Evolutionary conservation across 1,140 invertebrate species (phyloP), one percentile per base, ranked within the genome.

Genomic region (Chrysopa pallens): DNA sequence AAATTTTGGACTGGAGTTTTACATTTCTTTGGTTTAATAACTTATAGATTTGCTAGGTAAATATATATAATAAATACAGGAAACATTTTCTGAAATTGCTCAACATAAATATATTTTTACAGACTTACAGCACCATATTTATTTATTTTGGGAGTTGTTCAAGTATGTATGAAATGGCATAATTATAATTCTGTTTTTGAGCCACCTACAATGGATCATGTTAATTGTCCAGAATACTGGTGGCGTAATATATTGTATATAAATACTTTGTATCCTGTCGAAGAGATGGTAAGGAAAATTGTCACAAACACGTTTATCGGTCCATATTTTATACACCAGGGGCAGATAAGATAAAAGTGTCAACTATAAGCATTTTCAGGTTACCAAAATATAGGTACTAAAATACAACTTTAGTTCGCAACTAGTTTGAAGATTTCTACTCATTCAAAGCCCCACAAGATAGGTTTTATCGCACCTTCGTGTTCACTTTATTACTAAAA

Each of bases 191-290:
- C 82, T 0, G 73, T 86, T 13, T 86, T 86, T 52, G 84, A 85
- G 55, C 77, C 80, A 1, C 82, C 83, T 0, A 79, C 82, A 0
- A 68, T 72, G 47, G 84, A 87, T 57, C 79, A 87, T 55, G 64
- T 76, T 12, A 87, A 82, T 52, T 87, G 84, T 52, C 78, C 78
- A 1, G 72, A 82, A 46, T 86, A 84, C 57, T 87, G 84, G 84
- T 87, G 84, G 84, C 70, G 84, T 39, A 87, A 87, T 59, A 60
- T 84, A 6, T 64, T 87, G 0, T 87, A 85, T 50, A 84, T 87
- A 50, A 87, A 87, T 55, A 87, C 84, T 0, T 60, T 85, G 8
- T 87, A 83, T 53, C 82, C 84, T 0, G 78, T 83, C n/a, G 74
- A 84, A 36, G 76, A 87, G 59, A 87, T 86, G 83, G 83, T 85